Evolutionary conservation across 2,113 vertebrate genomes (phyloP).

Genomic region (Megalops atlanticus): DNA sequence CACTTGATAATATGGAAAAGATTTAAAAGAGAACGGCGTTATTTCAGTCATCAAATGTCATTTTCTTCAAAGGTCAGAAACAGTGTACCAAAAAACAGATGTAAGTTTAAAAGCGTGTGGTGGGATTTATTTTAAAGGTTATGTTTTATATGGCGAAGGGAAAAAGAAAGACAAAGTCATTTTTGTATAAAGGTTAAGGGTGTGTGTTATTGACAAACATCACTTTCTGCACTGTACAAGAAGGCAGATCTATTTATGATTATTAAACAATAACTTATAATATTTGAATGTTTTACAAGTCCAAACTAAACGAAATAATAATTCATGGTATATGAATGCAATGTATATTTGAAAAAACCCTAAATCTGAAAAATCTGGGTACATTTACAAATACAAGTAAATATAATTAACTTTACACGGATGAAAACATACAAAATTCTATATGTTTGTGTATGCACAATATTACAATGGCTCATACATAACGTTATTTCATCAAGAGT

Average conservation of each 20-base stretch:
- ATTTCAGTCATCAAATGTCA: conserved; percentile 34
- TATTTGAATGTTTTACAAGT: no score
- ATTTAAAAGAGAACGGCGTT: conserved; percentile 10
- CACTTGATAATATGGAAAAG: background rate
- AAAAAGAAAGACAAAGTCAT: conserved; percentile 36
- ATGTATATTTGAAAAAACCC: no score
- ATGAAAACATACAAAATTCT: no score
- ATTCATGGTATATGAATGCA: no score
- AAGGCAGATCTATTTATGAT: background rate
- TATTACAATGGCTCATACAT: no score
- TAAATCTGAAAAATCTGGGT: no score
- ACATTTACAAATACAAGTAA: no score
- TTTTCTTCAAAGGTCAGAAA: conserved; percentile 65
- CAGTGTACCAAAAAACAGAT: conserved; percentile 36
- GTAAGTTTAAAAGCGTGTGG: conserved; percentile 32
- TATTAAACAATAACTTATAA: background rate
- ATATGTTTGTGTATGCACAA: no score
- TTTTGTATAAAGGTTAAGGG: conserved; percentile 56
- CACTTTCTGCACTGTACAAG: background rate
- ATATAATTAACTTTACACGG: no score
- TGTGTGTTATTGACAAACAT: conserved; percentile 39
- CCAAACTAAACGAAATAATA: no score
- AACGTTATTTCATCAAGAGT: no score
- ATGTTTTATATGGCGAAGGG: conserved; percentile 45
- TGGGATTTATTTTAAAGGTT: conserved; percentile 67